A percentile compares a stretch with the other conserved stretches of the same genome.
Conservation (phyloP, 2,888 invertebrate genomes). For the Conistra vaccinii region DNA sequence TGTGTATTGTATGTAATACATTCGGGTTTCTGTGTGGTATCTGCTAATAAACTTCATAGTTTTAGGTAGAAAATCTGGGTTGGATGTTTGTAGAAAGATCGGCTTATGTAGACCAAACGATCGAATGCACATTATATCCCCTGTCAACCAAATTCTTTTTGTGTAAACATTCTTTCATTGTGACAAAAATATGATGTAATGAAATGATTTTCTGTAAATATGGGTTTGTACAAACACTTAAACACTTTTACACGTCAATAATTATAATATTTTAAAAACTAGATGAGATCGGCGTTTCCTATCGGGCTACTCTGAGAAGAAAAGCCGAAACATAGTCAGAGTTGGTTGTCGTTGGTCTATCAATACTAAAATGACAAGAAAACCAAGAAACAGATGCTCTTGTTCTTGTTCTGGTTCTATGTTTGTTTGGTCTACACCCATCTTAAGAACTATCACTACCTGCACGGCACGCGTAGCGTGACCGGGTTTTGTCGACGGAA, state of each 20-base stretch:
- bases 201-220: too few species aligned
- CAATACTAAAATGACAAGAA: too few species aligned
- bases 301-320: too few species aligned
- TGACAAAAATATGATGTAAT: too few species aligned
- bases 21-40: not conserved
- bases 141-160: not conserved
- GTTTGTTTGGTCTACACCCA: not conserved
- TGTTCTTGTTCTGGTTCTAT: not conserved
- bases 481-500: too few species aligned
- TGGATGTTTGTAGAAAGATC: not conserved
- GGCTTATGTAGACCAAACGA: not conserved
- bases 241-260: too few species aligned
- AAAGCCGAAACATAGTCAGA: too few species aligned
- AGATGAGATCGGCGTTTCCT: too few species aligned
- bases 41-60: too few species aligned
- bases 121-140: not conserved
- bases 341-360: too few species aligned
- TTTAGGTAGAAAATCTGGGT: not conserved
- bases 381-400: not conserved
- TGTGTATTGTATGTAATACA: not conserved
- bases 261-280: too few species aligned
- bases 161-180: not conserved
- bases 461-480: not conserved
- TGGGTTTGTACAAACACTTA: too few species aligned
- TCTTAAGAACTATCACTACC: not conserved